Conservation (phyloP, 1,140 invertebrate genomes). For the Danaus plexippus region DNA sequence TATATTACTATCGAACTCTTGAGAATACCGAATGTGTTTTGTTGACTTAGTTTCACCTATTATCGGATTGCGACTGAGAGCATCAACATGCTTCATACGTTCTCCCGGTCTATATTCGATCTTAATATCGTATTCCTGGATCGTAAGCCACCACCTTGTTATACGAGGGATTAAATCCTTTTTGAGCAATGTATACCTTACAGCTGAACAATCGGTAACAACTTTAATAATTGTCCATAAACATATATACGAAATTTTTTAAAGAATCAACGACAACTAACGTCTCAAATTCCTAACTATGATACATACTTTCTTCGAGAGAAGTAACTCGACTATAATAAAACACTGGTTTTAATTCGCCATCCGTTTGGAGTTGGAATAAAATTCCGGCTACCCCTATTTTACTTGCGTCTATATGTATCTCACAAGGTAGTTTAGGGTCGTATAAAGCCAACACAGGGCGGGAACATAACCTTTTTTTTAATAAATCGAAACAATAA, state of each 20-base stretch:
- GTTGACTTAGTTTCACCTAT: too few species aligned
- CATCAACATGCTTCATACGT: slow-evolving; percentile 41
- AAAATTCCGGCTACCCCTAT: slow-evolving; percentile 29
- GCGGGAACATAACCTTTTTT: slow-evolving; percentile 8
- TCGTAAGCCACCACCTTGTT: slow-evolving; percentile 41
- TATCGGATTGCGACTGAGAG: slow-evolving; percentile 24
- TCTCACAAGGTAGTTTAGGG: slow-evolving; percentile 9
- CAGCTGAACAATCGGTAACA: slow-evolving; percentile 52
- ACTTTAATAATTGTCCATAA: slow-evolving; percentile 50
- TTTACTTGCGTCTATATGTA: slow-evolving; percentile 38
- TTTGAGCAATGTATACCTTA: slow-evolving; percentile 35
- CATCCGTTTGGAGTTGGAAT: slow-evolving; percentile 15
- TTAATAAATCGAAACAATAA: slow-evolving; percentile 19
- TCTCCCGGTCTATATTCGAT: slow-evolving; percentile 39
- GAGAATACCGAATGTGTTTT: too few species aligned
- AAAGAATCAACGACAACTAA: slow-evolving; percentile 38
- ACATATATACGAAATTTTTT: slow-evolving; percentile 40
- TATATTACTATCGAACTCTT: too few species aligned
- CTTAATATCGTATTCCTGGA: slow-evolving; percentile 39
- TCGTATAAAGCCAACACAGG: slow-evolving; percentile 27
- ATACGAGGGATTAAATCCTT: slow-evolving; percentile 36
- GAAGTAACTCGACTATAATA: slow-evolving; percentile 45
- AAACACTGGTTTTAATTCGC: slow-evolving; percentile 34
- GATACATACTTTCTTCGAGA: slow-evolving; percentile 35
- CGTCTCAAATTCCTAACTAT: slow-evolving; percentile 47